Evolutionary conservation across 2,113 vertebrate genomes (phyloP), one percentile per base, ranked within the genome.

Genomic region (Gadus macrocephalus): DNA sequence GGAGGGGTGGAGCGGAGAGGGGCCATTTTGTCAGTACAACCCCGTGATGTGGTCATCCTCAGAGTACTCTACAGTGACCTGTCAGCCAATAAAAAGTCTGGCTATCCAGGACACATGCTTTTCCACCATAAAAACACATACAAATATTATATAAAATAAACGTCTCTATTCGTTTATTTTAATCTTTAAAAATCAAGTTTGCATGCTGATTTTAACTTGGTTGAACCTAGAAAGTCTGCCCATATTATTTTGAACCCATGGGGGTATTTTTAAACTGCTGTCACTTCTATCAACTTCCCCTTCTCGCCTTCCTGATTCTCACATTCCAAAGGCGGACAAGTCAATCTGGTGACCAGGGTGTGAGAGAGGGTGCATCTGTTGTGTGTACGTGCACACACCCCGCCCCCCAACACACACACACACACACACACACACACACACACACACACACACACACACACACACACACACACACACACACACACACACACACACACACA

Each of bases 211-310:
- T 35, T 35, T 35, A 35, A 35, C 31, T 35, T 4, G 31, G 31
- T 25, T 25, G 25, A 25, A 25, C 25, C 25, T 25, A 25, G 25
- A 25, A 25, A 25, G 25, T 25, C 25, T 25, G 25, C 25, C 25
- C 25, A 25, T 42, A 42, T 42, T 42, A 42, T 11, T 42, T 42
- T 42, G 4, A 6, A 42, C 38, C 6, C 2, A 42, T 11, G 4
- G 2, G 76, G 68, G 69, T 88, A 89, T 89, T 88, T 89, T 77
- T 88, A 88, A 88, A 82, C 76, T 76, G 68, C n/a, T n/a, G 81
- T 85, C 74, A 72, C 75, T 78, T 86, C 76, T 27, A 53, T 62
- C 28, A 42, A 61, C 53, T 4, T 16, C 62, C 75, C 74, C 78
- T 22, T 62, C 42, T 17, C 70, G 70, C 59, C 35, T 49, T 49